Base-by-base conservation (phyloP, 2,888 invertebrate genomes). In the Timema podura region DNA sequence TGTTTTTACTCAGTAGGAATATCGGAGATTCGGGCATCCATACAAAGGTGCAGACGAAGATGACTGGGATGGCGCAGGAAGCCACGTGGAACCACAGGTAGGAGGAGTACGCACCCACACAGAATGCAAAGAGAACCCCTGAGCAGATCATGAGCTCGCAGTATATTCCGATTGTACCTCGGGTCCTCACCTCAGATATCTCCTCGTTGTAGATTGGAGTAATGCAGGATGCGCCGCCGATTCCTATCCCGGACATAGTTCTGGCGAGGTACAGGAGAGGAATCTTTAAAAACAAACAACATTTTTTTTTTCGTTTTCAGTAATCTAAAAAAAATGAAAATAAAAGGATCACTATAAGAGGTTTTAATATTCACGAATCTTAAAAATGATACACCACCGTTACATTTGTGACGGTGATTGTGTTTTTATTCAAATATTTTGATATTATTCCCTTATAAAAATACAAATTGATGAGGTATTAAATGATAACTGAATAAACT, bases 21-120 rank as follows among this genome's bases (percentile, higher is more conserved):
- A 87, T 91, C 0, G 96, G 95, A 1, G 92, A 90, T 78, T 96
- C 96, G 0, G 94, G 93, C 85, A 93, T 89, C 74, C 89, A 87
- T 76, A 89, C 84, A 79, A 90, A 88, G 1, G 84, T 77, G 0
- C 85, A 77, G 15, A 87, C 80, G 76, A 92, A 89, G 0, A 86
- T 74, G 0, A 88, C 80, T 0, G 90, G 89, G 67, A 90, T 79
- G 0, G 85, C 80, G 0, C 89, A 81, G 68, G 91, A 91, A 6
- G 88, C 81, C 76, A 89, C 87, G 71, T 90, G 82, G 68, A 84
- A 75, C 0, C 82, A 82, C 48, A 83, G 80, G 82, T 93, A 92
- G 0, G 85, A 82, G 0, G 90, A 85, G 81, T 82, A 90, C 0
- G 89, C 93, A 0, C 92, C 96, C 75, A 90, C 85, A 0, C 80